Evolutionary conservation across 2,888 invertebrate genomes (phyloP).

Genomic region (Diadromus collaris): DNA sequence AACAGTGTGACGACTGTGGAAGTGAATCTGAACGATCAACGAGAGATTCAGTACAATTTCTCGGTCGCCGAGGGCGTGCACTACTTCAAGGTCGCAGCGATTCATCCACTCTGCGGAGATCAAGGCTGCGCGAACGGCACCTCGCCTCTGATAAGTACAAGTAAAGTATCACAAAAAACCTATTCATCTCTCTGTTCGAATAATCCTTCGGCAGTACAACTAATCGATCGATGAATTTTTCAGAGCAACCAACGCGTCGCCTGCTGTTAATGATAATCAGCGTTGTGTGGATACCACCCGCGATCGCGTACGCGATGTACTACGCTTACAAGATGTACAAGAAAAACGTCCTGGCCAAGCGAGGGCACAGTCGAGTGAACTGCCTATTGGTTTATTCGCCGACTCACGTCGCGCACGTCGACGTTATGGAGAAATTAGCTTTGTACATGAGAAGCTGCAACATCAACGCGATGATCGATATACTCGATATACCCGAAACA

Average conservation of each 20-base stretch:
- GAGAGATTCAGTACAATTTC: conserved; percentile 69
- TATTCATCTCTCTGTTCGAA: neutral
- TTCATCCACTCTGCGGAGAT: conserved; percentile 72
- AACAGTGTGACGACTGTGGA: conserved; percentile 61
- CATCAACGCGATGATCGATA: conserved; percentile 76
- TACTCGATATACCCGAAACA: conserved; percentile 73
- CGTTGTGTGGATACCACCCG: conserved; percentile 76
- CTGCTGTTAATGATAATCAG: conserved; percentile 77
- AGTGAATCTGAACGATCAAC: conserved; percentile 50
- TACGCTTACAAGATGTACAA: conserved; percentile 73
- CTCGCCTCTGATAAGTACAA: conserved; percentile 75
- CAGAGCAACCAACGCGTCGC: conserved; percentile 71
- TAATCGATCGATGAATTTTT: neutral
- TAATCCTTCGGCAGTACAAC: neutral
- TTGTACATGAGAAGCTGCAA: conserved; percentile 75
- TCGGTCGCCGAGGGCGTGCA: conserved; percentile 71
- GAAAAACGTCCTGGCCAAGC: conserved; percentile 62
- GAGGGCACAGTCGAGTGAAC: conserved; percentile 66
- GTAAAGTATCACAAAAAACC: conserved; percentile 64
- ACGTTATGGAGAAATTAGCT: conserved; percentile 74
- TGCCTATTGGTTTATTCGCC: conserved; percentile 77
- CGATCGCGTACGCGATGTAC: conserved; percentile 73
- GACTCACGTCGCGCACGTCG: conserved; percentile 73
- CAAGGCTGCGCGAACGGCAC: conserved; percentile 75
- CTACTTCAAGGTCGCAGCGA: conserved; percentile 76